Base-by-base conservation (phyloP, 2,113 vertebrate species). In the Anguilla rostrata region DNA sequence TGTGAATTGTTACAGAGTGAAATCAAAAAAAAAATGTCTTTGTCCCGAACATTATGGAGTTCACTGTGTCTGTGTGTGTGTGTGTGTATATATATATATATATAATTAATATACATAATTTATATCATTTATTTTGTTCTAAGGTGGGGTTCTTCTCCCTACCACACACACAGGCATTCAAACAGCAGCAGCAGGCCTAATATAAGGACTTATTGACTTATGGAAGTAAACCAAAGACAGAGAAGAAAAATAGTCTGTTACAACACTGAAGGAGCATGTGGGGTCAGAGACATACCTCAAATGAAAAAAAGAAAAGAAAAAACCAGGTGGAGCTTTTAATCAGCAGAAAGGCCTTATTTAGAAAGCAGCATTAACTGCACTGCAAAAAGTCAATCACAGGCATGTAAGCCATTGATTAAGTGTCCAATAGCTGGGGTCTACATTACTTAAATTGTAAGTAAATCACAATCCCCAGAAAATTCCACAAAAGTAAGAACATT, bases 341-440 rank as follows among this genome's bases (percentile, higher is more conserved):
- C 89, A 87, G 63, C 41, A 78, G 88, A 22, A 0, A 0, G 81
- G 81, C 82, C 22, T 88, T 83, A 87, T 89, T 80, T 3, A 1
- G 78, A 86, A 92, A 89, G 86, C 20, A 85, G 82, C 56, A 85
- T 86, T 89, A 88, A 84, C 78, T 89, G 88, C 86, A 43, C 84
- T 82, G 89, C 29, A 88, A 88, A 84, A 87, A 91, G 85, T 26
- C 43, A 83, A 83, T 90, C 79, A 88, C 86, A 86, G 90, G 20
- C 84, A 14, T 85, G n/a, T 57, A 90, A 86, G 18, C 78, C 56
- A 83, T 83, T 90, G 86, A 91, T 90, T 89, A 85, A 89, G 43
- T 78, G 39, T 86, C 85, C 83, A 41, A 86, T 86, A 81, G 53
- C 53, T 86, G 84, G 87, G 79, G 46, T 0, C 60, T 20, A 39